A percentile compares a stretch with the other conserved stretches of the same genome.
These are phyloP conservation scores for Melanargia galathea DNA, from an alignment of 2,888 invertebrate species.

Conservation along the genomic window DNA sequence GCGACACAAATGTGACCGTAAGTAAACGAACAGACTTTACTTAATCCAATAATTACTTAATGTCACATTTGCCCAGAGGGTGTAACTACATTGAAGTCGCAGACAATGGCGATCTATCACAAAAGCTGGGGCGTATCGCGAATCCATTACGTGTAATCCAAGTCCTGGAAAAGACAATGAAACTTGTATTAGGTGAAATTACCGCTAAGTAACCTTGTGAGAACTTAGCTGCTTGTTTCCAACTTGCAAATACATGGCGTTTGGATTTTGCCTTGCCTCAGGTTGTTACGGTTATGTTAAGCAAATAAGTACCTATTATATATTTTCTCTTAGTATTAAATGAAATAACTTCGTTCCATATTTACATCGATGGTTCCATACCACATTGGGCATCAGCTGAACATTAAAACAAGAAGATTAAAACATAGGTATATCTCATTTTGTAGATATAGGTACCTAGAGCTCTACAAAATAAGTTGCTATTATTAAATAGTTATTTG, in stretches of 20 bases:
- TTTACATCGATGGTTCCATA: no score
- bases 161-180: constrained; percentile 40
- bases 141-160: constrained; percentile 45
- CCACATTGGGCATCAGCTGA: no score
- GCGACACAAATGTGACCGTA: no score
- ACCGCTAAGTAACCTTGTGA: constrained; percentile 13
- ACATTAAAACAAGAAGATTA: no score
- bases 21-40: not conserved
- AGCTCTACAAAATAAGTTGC: no score
- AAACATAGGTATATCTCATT: no score
- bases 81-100: constrained; percentile 2
- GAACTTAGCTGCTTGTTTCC: constrained; percentile 17
- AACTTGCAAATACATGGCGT: constrained; percentile 1
- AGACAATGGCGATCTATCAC: constrained; percentile 39
- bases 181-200: constrained; percentile 29
- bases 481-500: no score
- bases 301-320: no score
- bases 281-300: not conserved
- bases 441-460: no score
- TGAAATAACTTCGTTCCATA: no score
- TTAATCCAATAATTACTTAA: not conserved
- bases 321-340: no score
- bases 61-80: constrained; percentile 12
- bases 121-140: constrained; percentile 37
- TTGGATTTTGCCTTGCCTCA: not conserved